A percentile compares a stretch with the other conserved stretches of the same genome.
Conservation (phyloP, 2,797 vertebrate genomes). For the Thunnus albacares region DNA sequence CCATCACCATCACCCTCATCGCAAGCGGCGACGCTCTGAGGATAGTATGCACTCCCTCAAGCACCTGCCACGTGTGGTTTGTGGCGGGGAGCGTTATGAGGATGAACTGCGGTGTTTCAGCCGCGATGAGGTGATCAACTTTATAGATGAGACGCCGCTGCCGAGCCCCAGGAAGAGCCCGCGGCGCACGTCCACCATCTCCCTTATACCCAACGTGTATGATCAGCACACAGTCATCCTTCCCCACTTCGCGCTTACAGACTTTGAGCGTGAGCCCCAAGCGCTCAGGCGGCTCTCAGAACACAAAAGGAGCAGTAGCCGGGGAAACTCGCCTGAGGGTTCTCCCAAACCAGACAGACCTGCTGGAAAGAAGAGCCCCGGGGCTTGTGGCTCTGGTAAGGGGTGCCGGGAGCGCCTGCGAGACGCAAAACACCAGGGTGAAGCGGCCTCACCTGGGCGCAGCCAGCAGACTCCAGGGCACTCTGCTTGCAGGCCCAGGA, state of each 20-base stretch:
- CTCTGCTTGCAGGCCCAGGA: conserved; percentile 72
- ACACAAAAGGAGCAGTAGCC: conserved; percentile 72
- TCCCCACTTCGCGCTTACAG: conserved; percentile 88
- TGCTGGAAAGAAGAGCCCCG: conserved; percentile 52
- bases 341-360: conserved; percentile 68
- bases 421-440: conserved; percentile 58
- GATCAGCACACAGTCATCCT: conserved; percentile 79
- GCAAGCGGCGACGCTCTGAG: conserved; percentile 89
- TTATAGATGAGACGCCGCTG: conserved; percentile 88
- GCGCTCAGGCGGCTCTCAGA: conserved; percentile 84
- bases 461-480: conserved; percentile 62
- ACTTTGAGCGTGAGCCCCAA: conserved; percentile 92
- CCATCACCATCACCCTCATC: conserved; percentile 83
- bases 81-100: conserved; percentile 79
- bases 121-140: conserved; percentile 89
- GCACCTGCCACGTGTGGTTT: conserved; percentile 81
- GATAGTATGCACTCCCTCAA: conserved; percentile 87
- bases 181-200: conserved; percentile 84
- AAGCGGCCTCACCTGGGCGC: conserved; percentile 59
- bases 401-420: conserved; percentile 56
- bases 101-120: conserved; percentile 88
- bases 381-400: conserved; percentile 65
- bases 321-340: conserved; percentile 64
- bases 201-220: conserved; percentile 85
- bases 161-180: conserved; percentile 88